Percentiles rank a stretch among this genome's conserved stretches.
Conservation (phyloP, 2,888 invertebrate species). For the Galerucella calmariensis region DNA sequence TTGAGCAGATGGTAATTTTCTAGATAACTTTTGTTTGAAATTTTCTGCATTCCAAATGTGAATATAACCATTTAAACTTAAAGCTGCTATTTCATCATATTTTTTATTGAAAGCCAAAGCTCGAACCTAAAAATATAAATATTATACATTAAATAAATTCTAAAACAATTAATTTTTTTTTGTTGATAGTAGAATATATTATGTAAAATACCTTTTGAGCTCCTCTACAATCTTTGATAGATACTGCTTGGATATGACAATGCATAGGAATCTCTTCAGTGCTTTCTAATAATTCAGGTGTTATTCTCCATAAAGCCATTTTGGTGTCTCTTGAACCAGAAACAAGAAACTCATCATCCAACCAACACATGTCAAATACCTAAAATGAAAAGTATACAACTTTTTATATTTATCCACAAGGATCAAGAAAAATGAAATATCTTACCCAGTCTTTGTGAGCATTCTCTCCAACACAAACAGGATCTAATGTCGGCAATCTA, state of each 20-base stretch:
- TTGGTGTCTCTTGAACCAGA: conserved; percentile 93
- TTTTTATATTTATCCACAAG: neutral
- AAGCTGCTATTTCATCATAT: conserved; percentile 88
- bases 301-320: conserved; percentile 90
- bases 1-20: conserved; percentile 88
- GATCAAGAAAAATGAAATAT: neutral
- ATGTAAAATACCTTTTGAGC: conserved; percentile 70
- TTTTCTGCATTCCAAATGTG: conserved; percentile 93
- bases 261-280: conserved; percentile 68
- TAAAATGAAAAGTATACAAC: conserved; percentile 47
- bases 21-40: conserved; percentile 87
- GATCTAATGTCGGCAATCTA: conserved; percentile 92
- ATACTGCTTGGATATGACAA: conserved; percentile 73
- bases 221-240: conserved; percentile 82
- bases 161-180: neutral
- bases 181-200: neutral
- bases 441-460: conserved; percentile 91
- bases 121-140: conserved; percentile 69
- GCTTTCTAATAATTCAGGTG: conserved; percentile 61
- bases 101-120: conserved; percentile 88
- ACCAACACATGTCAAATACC: conserved; percentile 91
- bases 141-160: neutral
- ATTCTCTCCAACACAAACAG: conserved; percentile 90
- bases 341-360: conserved; percentile 95
- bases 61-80: conserved; percentile 93